phyloP scores from a whole-genome alignment of 2,888 invertebrate genomes.

The Troides oblongomaculatus region DNA sequence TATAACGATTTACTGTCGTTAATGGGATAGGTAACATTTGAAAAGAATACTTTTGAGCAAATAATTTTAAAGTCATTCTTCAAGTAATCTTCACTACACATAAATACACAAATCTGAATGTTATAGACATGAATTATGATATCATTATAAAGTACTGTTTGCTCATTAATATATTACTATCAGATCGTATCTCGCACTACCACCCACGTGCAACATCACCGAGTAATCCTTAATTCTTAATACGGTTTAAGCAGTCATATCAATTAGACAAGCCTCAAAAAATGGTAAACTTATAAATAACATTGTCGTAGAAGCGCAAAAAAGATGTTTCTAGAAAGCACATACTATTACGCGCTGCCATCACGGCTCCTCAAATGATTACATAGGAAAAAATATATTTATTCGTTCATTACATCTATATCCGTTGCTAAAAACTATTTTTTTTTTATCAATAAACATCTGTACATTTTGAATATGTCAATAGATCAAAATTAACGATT shows the following conservation, averaged over 20 bases:
- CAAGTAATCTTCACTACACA: constrained; percentile 33
- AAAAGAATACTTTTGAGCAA: constrained; percentile 62
- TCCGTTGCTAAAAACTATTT: constrained; percentile 20
- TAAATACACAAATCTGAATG: constrained; percentile 31
- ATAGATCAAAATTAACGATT: constrained; percentile 42
- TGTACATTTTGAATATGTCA: constrained; percentile 36
- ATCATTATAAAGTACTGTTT: constrained; percentile 7
- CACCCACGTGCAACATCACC: neutral
- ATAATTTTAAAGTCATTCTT: constrained; percentile 41
- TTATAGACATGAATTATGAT: constrained; percentile 21
- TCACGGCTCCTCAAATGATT: neutral
- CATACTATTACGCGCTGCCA: neutral
- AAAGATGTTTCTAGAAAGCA: constrained; percentile 11
- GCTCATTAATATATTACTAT: constrained; percentile 1
- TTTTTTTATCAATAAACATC: constrained; percentile 19
- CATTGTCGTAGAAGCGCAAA: constrained; percentile 25
- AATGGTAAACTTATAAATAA: constrained; percentile 29
- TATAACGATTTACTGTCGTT: constrained; percentile 47
- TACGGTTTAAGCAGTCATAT: constrained; percentile 17
- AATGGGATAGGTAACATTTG: constrained; percentile 59
- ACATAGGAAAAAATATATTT: constrained; percentile 13
- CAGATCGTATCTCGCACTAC: constrained; percentile 9
- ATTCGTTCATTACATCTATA: constrained; percentile 20
- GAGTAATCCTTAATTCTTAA: constrained; percentile 6
- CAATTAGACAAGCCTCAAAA: constrained; percentile 26